A percentile compares a stretch with the other conserved stretches of the same genome.
Conservation (phyloP, 2,888 invertebrate species). For the Neoaliturus tenellus region DNA sequence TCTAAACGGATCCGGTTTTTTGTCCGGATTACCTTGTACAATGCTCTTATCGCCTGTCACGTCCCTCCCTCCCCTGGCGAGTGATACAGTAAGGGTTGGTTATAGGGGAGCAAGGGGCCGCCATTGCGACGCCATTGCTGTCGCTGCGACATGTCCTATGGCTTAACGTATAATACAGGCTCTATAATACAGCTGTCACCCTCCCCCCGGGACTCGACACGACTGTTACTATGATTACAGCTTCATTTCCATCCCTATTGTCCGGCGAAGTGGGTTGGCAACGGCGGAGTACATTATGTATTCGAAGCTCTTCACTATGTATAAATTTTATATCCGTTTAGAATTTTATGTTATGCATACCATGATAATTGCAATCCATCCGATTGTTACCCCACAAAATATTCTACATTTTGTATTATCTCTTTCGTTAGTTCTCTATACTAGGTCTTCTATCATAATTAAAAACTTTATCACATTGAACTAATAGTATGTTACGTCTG, state of each 20-base stretch:
- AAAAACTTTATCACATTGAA: too few species aligned
- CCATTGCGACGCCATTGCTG: slow-evolving; percentile 8
- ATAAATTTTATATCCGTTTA: too few species aligned
- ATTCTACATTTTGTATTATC: too few species aligned
- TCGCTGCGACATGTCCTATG: slow-evolving; percentile 38
- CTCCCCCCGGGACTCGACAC: neutral
- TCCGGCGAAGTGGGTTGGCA: too few species aligned
- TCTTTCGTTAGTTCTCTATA: too few species aligned
- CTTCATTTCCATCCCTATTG: neutral
- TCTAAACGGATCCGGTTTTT: slow-evolving; percentile 34
- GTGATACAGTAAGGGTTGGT: slow-evolving; percentile 46
- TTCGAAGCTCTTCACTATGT: too few species aligned
- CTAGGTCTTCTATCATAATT: too few species aligned
- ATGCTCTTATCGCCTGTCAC: slow-evolving; percentile 36
- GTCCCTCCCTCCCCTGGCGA: slow-evolving; percentile 25
- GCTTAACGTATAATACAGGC: slow-evolving; percentile 49
- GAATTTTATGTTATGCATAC: too few species aligned
- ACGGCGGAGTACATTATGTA: too few species aligned
- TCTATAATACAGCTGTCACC: slow-evolving; percentile 38
- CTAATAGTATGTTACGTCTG: too few species aligned
- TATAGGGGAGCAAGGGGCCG: neutral
- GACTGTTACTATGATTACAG: neutral
- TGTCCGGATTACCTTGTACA: slow-evolving; percentile 8
- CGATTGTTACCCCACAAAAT: too few species aligned
- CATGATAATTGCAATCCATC: too few species aligned